These are phyloP conservation scores for Luffia ferchaultella DNA, from an alignment of 2,888 invertebrate species.

Conservation along the genomic window DNA sequence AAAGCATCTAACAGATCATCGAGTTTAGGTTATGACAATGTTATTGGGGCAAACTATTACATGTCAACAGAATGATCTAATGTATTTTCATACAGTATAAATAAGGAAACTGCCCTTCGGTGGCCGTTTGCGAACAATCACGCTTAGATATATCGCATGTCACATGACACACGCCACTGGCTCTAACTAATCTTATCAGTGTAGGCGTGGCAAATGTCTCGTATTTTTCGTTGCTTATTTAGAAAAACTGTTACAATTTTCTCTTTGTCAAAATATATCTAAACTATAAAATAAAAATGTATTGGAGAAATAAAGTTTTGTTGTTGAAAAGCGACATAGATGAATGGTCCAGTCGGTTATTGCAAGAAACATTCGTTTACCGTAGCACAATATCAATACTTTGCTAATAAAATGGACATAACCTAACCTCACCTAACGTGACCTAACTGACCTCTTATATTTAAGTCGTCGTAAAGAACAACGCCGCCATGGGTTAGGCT, in stretches of 20 bases:
- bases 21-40: not conserved
- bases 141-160: conserved; percentile 19
- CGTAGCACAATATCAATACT: too few relatives aligned
- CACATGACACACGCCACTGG: conserved; percentile 8
- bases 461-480: too few relatives aligned
- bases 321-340: not conserved
- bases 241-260: not conserved
- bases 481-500: too few relatives aligned
- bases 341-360: too few relatives aligned
- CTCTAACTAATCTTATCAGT: not conserved
- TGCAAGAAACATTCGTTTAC: too few relatives aligned
- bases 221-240: not conserved
- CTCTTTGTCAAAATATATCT: not conserved
- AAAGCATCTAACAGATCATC: too few relatives aligned
- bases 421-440: too few relatives aligned
- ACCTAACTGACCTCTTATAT: too few relatives aligned
- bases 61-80: not conserved
- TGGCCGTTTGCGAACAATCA: not conserved
- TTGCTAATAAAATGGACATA: too few relatives aligned
- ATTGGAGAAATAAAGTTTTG: not conserved
- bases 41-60: not conserved
- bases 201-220: not conserved
- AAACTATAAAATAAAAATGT: not conserved
- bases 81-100: not conserved
- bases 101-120: not conserved